Evolutionary conservation across 2,797 vertebrate genomes (phyloP).

Genomic region (Gymnoscopelus braueri): DNA sequence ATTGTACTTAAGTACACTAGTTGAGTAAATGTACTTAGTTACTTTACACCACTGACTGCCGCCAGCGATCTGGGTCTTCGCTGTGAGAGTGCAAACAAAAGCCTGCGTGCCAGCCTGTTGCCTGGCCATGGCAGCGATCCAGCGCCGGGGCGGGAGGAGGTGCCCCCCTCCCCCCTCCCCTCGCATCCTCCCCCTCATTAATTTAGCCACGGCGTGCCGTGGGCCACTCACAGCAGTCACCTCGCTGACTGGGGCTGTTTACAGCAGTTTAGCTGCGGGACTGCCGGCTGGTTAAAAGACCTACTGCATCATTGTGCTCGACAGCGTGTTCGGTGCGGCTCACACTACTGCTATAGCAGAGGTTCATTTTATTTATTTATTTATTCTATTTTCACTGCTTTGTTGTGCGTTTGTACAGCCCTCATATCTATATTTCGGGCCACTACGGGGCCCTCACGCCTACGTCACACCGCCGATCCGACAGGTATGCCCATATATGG

Average conservation of each 20-base stretch:
- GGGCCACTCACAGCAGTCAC: conserved; percentile 73
- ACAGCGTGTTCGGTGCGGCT: conserved; percentile 42
- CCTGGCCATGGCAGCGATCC: conserved; percentile 82
- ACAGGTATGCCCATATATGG: too few relatives aligned
- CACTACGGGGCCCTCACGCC: too few relatives aligned
- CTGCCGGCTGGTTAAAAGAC: conserved; percentile 74
- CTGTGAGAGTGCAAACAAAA: too few relatives aligned
- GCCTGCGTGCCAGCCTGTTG: conserved; percentile 71
- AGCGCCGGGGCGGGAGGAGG: conserved; percentile 46
- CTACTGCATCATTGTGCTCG: conserved; percentile 72
- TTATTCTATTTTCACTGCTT: too few relatives aligned
- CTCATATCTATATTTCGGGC: too few relatives aligned
- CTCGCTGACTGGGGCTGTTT: conserved; percentile 71
- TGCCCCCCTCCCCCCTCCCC: not conserved
- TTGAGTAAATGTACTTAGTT: too few relatives aligned
- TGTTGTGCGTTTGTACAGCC: too few relatives aligned
- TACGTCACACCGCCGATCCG: too few relatives aligned
- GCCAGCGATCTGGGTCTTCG: conserved; percentile 15
- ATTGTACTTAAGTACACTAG: too few relatives aligned
- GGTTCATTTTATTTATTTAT: too few relatives aligned
- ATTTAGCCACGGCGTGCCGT: conserved; percentile 80
- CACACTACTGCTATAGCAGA: too few relatives aligned
- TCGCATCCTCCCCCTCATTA: conserved; percentile 72
- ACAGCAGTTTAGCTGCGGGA: conserved; percentile 76
- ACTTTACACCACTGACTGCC: not conserved